Base-by-base conservation (phyloP, 2,113 vertebrate species). In the Balaeniceps rex region DNA sequence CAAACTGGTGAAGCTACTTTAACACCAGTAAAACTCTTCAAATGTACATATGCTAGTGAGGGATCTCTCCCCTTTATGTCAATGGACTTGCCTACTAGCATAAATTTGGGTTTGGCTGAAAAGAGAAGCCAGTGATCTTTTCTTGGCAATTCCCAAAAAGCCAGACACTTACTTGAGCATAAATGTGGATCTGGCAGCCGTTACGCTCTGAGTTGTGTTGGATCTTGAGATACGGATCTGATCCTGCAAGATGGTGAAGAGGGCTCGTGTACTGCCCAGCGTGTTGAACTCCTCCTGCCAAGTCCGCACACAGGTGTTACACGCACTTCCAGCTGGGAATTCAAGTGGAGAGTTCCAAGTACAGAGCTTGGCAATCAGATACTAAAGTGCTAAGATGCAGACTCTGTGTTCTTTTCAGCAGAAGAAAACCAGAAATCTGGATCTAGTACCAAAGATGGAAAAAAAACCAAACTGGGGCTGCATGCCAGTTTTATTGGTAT, bases 181-280 rank as follows among this genome's bases (percentile, higher is more conserved):
- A 10, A 78, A 34, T 38, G 34, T 40, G 55, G 79, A 63, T 95
- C 71, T 91, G 94, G 71, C 91, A 93, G 54, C 47, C 54, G 90
- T 85, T 80, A 8, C n/a, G 49, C 58, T 95, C 94, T 4, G 71
- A 58, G 63, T 26, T 79, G 58, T 90, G 84, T 91, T 14, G 5
- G 47, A 94, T 83, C 84, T 91, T 46, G 66, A 66, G 87, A 60
- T 86, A 36, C 0, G 29, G 83, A 77, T 93, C 63, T 88, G 49
- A 83, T 96, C 42, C 71, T 71, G 82, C 82, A 91, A 94, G 91
- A 86, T 77, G 85, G 71, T 86, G 87, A 80, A 31, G 66, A 90
- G 93, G 58, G 90, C 60, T 91, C 28, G 5, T 94, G 93, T 94
- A 85, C 78, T 91, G 94, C 94, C 87, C 81, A 89, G 74, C 12